These are phyloP conservation scores for Julus scandinavius DNA, from an alignment of 2,888 invertebrate genomes.

Conservation along the genomic window DNA sequence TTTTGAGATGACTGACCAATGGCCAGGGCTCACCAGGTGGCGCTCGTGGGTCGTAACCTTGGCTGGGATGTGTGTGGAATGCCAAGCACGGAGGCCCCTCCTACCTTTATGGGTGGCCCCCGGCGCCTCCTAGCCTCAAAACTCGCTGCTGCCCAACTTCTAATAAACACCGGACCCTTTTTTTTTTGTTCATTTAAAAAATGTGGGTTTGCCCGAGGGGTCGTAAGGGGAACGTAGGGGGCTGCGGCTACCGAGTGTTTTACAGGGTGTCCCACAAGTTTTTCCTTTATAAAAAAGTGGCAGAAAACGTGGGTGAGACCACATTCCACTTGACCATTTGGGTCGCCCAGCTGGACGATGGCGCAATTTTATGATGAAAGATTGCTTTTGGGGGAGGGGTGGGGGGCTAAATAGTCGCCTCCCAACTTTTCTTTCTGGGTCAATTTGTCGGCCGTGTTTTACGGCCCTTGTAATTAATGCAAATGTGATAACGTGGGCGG, in stretches of 20 bases:
- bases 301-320: neutral
- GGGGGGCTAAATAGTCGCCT: neutral
- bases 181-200: neutral
- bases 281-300: neutral
- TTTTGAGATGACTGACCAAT: neutral
- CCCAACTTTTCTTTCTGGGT: neutral
- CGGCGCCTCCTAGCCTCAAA: slow-evolving; percentile 21
- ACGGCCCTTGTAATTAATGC: neutral
- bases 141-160: neutral
- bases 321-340: slow-evolving; percentile 17
- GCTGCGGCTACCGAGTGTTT: neutral
- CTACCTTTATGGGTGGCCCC: slow-evolving; percentile 24
- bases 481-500: neutral
- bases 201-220: slow-evolving; percentile 33
- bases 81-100: neutral
- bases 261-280: neutral
- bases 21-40: neutral
- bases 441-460: slow-evolving; percentile 8
- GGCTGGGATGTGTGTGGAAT: neutral
- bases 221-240: neutral
- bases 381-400: neutral
- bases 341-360: slow-evolving; percentile 27
- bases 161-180: neutral
- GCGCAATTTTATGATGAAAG: neutral
- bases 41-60: slow-evolving; percentile 15